phyloP scores from a whole-genome alignment of 2,888 invertebrate genomes.

The Onthophagus sagittarius region DNA sequence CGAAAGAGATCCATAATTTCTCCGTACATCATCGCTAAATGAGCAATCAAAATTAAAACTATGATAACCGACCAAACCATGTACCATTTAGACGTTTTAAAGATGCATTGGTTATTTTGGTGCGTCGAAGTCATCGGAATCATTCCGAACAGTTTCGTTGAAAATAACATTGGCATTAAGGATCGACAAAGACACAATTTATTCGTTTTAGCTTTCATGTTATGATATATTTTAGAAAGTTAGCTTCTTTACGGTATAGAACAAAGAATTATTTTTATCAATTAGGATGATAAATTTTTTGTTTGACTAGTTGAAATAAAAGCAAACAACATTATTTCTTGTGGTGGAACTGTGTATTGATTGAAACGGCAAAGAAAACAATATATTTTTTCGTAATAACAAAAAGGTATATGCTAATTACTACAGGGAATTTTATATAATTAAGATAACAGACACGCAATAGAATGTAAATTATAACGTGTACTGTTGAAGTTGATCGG shows the following conservation, averaged over 20 bases:
- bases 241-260: too few relatives aligned
- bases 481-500: neutral
- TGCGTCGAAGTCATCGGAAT: conserved; percentile 39
- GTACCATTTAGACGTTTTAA: conserved; percentile 37
- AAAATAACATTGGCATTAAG: conserved; percentile 30
- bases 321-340: too few relatives aligned
- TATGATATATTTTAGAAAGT: too few relatives aligned
- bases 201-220: neutral
- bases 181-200: conserved; percentile 38
- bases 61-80: conserved; percentile 34
- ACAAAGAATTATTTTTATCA: too few relatives aligned
- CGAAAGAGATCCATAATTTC: conserved; percentile 32
- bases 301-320: too few relatives aligned
- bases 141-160: conserved; percentile 38
- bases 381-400: neutral
- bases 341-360: neutral
- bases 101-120: conserved; percentile 36
- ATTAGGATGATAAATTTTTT: too few relatives aligned
- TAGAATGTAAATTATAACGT: neutral
- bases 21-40: conserved; percentile 32
- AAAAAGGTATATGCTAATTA: too few relatives aligned
- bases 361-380: neutral
- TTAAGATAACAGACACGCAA: too few relatives aligned
- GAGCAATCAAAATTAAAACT: conserved; percentile 28
- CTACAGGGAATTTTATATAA: too few relatives aligned